Base-by-base conservation (phyloP, 2,113 vertebrate genomes). In the Ophiodon elongatus region DNA sequence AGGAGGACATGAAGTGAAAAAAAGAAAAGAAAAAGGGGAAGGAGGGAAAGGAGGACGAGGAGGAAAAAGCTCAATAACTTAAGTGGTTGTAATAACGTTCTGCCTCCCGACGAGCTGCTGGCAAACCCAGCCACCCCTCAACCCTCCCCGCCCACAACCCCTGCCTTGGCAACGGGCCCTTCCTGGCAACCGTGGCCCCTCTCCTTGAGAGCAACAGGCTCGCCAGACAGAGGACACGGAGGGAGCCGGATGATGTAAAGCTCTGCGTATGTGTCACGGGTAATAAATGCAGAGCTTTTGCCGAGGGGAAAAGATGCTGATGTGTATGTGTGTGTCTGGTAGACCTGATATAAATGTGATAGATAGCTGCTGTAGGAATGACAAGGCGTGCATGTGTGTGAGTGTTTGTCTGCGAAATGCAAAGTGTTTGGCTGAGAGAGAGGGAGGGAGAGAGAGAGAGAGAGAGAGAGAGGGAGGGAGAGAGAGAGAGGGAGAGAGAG, bases 11-110 rank as follows among this genome's bases (percentile, higher is more conserved):
- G 29, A 45, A 70, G 19, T 45, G 45, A 50, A 23, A 6, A 23
- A 52, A 8, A 70, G n/a, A 66, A 45, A 4, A 52, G 29, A 69
- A 76, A 47, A 71, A 50, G 13, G 17, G 45, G 35, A 54, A 33
- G 29, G 67, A n/a, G 65, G 17, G 35, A 47, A 35, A 71, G 31
- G 57, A 50, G 52, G 64, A 69, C 4, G 52, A 69, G 76, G 65
- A 79, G 60, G 71, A 85, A 80, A 14, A 82, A 81, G 64, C 71
- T 66, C 89, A 94, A 93, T 94, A 95, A 94, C 88, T 92, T 92
- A 95, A 95, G 94, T 94, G 93, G 83, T 82, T 93, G 87, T 93
- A 95, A 96, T 94, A 94, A 93, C 90, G 88, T 91, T 91, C 90
- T 80, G 82, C 82, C 82, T 86, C 74, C 79, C 88, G 91, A 93